Conservation (phyloP, 2,797 vertebrate genomes). For the Hipposideros larvatus region DNA sequence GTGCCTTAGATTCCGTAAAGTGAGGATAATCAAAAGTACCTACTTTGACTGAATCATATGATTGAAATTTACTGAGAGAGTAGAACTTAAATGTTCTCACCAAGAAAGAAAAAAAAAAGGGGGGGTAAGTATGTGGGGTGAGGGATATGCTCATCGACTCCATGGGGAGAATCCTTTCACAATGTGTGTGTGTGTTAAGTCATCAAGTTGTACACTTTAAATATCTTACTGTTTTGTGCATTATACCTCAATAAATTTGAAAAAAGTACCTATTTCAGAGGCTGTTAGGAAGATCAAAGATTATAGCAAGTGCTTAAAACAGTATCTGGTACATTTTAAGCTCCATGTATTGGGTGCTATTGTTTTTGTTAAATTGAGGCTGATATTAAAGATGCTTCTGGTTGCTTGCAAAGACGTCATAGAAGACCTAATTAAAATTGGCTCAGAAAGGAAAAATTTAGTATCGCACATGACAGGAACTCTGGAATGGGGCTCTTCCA, state of each 20-base stretch:
- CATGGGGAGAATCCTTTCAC: neutral
- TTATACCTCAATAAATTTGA: neutral
- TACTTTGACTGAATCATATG: neutral
- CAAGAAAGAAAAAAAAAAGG: neutral
- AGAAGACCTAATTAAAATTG: neutral
- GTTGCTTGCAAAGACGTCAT: slow-evolving; percentile 18
- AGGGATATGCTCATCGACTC: neutral
- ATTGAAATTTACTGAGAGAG: neutral
- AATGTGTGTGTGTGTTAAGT: neutral
- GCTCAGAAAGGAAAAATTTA: neutral
- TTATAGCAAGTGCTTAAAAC: neutral
- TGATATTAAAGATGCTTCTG: neutral
- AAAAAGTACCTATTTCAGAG: neutral
- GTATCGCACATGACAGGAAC: neutral
- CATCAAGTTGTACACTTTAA: neutral
- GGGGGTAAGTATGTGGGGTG: neutral
- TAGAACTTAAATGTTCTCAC: neutral
- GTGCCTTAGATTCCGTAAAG: neutral
- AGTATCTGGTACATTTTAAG: neutral
- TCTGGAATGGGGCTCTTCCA: neutral
- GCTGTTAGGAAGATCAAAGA: neutral
- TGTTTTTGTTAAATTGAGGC: neutral
- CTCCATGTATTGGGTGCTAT: neutral
- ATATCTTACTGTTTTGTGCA: neutral
- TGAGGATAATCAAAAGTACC: neutral